These are phyloP conservation scores for Phrynocephalus forsythii DNA, from an alignment of 2,797 vertebrate genomes.

Conservation along the genomic window DNA sequence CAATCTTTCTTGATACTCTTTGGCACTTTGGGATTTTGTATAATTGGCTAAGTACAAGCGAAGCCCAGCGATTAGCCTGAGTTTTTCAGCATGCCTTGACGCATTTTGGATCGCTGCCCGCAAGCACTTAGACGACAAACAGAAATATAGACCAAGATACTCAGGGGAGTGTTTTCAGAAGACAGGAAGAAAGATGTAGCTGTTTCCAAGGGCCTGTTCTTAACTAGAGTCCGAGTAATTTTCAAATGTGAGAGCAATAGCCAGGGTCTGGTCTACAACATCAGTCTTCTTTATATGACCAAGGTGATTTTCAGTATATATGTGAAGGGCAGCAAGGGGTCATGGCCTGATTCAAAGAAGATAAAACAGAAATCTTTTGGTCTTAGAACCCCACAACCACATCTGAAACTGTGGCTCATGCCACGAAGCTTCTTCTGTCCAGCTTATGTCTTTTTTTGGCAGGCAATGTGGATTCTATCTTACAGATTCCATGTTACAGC, in stretches of 20 bases:
- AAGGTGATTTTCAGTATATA: background rate
- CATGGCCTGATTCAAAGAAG: background rate
- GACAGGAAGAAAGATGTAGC: background rate
- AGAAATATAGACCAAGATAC: slow-evolving; percentile 43
- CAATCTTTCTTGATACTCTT: slow-evolving; percentile 52
- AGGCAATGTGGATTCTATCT: background rate
- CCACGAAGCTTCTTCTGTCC: background rate
- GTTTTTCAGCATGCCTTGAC: slow-evolving; percentile 73
- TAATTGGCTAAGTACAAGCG: slow-evolving; percentile 58
- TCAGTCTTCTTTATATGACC: background rate
- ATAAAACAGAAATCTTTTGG: background rate
- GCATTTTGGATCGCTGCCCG: slow-evolving; percentile 39
- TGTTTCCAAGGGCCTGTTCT: background rate
- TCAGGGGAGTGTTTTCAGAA: slow-evolving; percentile 3
- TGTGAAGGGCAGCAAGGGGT: too few relatives aligned
- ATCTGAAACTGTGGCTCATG: background rate
- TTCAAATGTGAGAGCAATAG: background rate
- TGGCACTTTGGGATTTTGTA: slow-evolving; percentile 69
- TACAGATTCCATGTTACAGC: background rate
- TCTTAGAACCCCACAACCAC: background rate
- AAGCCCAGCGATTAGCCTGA: slow-evolving; percentile 73
- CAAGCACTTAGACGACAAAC: slow-evolving; percentile 49
- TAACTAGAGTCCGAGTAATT: slow-evolving; percentile 1
- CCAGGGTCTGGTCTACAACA: background rate
- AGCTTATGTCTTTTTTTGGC: background rate